Evolutionary conservation across 2,113 vertebrate species (phyloP).

Genomic region (Etheostoma cragini): DNA sequence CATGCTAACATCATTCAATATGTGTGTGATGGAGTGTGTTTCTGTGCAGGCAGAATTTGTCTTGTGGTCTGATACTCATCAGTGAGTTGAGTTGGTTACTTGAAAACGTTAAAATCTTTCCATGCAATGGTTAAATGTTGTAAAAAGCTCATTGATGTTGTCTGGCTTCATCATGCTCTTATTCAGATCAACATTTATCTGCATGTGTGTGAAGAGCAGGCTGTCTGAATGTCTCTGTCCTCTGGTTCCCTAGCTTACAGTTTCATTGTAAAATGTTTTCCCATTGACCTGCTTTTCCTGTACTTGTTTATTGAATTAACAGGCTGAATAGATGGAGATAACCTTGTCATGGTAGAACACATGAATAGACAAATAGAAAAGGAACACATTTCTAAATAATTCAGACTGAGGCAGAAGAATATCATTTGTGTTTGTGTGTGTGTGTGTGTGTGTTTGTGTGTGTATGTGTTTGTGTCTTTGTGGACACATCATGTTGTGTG

Average conservation of each 20-base stretch:
- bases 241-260: background rate
- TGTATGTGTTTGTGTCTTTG: background rate
- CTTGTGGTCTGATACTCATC: background rate
- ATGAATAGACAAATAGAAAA: conserved; percentile 2
- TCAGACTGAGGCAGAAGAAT: background rate
- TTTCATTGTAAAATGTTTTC: background rate
- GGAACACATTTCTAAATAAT: background rate
- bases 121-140: background rate
- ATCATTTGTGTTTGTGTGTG: background rate
- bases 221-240: background rate
- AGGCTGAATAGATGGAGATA: background rate
- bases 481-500: background rate
- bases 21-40: background rate
- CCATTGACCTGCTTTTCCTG: background rate
- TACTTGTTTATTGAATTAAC: background rate
- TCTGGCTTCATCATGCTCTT: background rate
- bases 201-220: background rate
- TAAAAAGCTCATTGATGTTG: background rate
- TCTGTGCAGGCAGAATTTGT: background rate
- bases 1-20: conserved; percentile 2
- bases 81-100: background rate
- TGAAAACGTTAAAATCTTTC: background rate
- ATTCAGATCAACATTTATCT: background rate
- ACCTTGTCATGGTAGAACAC: conserved; percentile 19
- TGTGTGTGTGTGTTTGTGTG: background rate